A percentile compares a stretch with the other conserved stretches of the same genome.
phyloP scores from a whole-genome alignment of 2,888 invertebrate species.

The Allolobophora icterica region DNA sequence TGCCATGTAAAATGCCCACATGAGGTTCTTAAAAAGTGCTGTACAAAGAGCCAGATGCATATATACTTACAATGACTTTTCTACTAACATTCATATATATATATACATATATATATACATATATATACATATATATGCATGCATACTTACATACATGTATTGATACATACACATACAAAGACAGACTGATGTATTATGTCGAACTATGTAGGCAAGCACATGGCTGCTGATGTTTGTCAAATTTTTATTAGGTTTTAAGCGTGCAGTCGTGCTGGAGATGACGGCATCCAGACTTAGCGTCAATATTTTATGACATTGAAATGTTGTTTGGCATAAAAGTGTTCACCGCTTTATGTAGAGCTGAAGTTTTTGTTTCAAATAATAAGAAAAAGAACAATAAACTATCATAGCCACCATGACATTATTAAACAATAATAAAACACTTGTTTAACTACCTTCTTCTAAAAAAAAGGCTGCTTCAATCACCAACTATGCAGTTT shows the following conservation, averaged over 20 bases:
- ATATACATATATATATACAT: no score
- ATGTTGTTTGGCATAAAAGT: not conserved
- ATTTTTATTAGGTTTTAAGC: constrained; percentile 17
- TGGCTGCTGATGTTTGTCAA: constrained; percentile 1
- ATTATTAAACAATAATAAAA: not conserved
- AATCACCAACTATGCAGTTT: not conserved
- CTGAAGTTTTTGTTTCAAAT: not conserved
- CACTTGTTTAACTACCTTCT: not conserved
- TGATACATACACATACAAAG: not conserved
- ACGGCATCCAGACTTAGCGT: not conserved
- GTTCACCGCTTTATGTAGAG: not conserved
- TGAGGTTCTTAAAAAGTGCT: no score
- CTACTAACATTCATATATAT: no score
- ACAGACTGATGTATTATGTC: not conserved
- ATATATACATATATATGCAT: not conserved
- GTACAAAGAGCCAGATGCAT: no score
- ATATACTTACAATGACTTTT: no score
- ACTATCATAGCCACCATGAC: not conserved
- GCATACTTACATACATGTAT: not conserved
- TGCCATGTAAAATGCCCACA: no score
- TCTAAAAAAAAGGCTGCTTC: not conserved
- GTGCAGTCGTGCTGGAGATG: not conserved
- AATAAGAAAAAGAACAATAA: not conserved
- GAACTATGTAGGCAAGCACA: not conserved
- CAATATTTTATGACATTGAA: constrained; percentile 11